Evolutionary conservation across 2,888 invertebrate genomes (phyloP).

Genomic region (Harpagoxenus sublaevis): DNA sequence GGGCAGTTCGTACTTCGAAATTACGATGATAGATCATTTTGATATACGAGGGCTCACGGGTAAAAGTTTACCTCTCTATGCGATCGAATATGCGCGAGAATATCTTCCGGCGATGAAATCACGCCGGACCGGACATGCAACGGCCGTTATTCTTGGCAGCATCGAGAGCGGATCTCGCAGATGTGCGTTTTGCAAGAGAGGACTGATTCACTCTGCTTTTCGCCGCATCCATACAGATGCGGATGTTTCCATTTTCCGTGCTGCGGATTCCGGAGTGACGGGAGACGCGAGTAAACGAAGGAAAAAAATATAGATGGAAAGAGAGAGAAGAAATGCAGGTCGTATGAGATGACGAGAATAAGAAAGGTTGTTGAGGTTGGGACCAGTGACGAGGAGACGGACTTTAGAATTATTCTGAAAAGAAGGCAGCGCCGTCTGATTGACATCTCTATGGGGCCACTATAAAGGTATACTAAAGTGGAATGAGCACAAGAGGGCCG

Average conservation of each 20-base stretch:
- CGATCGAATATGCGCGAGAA: conserved; percentile 58
- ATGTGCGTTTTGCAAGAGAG: conserved; percentile 65
- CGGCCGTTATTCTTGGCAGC: conserved; percentile 76
- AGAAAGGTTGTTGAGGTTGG: conserved; percentile 68
- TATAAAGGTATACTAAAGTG: conserved; percentile 81
- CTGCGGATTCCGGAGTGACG: conserved; percentile 67
- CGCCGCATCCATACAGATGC: conserved; percentile 65
- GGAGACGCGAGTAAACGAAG: conserved; percentile 24
- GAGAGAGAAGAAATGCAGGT: conserved; percentile 19
- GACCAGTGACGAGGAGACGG: conserved; percentile 79
- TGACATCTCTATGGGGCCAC: conserved; percentile 83
- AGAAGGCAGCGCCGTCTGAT: conserved; percentile 82
- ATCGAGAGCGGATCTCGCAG: conserved; percentile 67
- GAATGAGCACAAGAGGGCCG: conserved; percentile 79
- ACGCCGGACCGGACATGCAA: conserved; percentile 67
- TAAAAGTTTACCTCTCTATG: conserved; percentile 55
- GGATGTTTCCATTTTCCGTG: conserved; percentile 68
- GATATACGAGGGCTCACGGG: conserved; percentile 31
- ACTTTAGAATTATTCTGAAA: conserved; percentile 83
- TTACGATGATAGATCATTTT: conserved; percentile 55
- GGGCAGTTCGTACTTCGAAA: conserved; percentile 32
- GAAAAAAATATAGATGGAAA: background rate
- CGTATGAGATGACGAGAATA: conserved; percentile 55
- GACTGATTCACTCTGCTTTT: conserved; percentile 53
- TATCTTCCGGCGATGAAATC: conserved; percentile 63